Evolutionary conservation across 2,888 invertebrate species (phyloP), one percentile per base, ranked within the genome.

Genomic region (Eilema caniola): DNA sequence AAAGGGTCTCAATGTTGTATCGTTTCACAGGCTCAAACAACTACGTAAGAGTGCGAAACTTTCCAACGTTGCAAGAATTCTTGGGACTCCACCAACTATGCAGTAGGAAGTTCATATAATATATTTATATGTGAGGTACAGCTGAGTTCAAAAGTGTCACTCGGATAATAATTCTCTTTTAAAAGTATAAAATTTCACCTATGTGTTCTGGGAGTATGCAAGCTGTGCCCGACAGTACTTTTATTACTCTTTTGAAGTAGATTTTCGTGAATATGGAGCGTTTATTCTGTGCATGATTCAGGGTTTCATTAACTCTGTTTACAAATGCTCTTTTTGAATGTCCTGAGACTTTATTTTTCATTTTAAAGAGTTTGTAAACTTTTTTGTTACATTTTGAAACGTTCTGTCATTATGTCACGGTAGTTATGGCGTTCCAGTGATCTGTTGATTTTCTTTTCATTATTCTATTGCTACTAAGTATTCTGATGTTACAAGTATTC

Each of bases 111-210:
- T 24, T 16, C 33, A n/a, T 33, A 23, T 68, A 63, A 37, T 28
- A 59, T 59, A 25, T 28, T 59, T 33, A 33, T 53, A 24, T 59
- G 14, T 28, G 25, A 41, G 25, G 63, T 63, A 62, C 25, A 59
- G 63, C 41, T 11, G 8, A 60, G 56, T 56, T 60, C 53, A 56
- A 65, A 75, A 69, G 73, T 79, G 72, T 72, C 61, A 75, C 72
- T 70, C 69, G 77, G 69, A 78, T 80, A 78, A 77, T 80, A 80
- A 78, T 74, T 77, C 73, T 77, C 70, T 80, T 80, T 77, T 71
- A 72, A 68, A 68, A 78, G 74, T 72, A 78, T 73, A 57, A 65
- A 64, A 76, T 80, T 78, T 79, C 69, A 80, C 73, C 77, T 71
- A 72, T 80, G 74, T 78, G 69, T 77, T 75, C 74, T 69, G 75